These are phyloP conservation scores for Labeo calbasu DNA, from an alignment of 2,797 vertebrate genomes.

Conservation along the genomic window DNA sequence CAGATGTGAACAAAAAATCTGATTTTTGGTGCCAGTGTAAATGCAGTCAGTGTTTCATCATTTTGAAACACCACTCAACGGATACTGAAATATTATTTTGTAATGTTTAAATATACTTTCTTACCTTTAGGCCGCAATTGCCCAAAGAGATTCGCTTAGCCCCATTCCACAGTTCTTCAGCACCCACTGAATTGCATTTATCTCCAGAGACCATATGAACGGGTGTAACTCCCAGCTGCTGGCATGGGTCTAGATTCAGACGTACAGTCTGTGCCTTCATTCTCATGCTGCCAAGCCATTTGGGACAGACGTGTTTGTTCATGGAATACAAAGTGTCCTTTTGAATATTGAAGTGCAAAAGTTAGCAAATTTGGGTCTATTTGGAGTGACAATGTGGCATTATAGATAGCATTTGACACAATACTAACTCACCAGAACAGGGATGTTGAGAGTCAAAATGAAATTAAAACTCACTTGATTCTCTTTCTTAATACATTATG, in stretches of 20 bases:
- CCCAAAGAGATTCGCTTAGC: background rate
- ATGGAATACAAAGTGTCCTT: slow-evolving; percentile 13
- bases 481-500: background rate
- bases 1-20: no score
- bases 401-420: slow-evolving; percentile 36
- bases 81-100: background rate
- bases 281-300: slow-evolving; percentile 34
- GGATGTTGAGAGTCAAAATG: background rate
- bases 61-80: background rate
- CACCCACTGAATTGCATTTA: slow-evolving; percentile 11
- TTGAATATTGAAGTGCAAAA: slow-evolving; percentile 58
- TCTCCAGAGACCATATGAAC: slow-evolving; percentile 16
- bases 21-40: no score
- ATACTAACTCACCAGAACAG: background rate
- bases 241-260: slow-evolving; percentile 27
- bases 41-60: background rate
- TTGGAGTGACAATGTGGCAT: slow-evolving; percentile 45
- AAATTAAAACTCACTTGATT: background rate
- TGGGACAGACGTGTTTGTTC: slow-evolving; percentile 39
- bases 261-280: slow-evolving; percentile 29
- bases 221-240: slow-evolving; percentile 23
- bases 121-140: background rate
- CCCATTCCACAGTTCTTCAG: background rate
- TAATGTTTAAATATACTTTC: background rate
- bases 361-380: slow-evolving; percentile 68